phyloP scores from a whole-genome alignment of 2,888 invertebrate genomes.

The Caenorhabditis sp. region DNA sequence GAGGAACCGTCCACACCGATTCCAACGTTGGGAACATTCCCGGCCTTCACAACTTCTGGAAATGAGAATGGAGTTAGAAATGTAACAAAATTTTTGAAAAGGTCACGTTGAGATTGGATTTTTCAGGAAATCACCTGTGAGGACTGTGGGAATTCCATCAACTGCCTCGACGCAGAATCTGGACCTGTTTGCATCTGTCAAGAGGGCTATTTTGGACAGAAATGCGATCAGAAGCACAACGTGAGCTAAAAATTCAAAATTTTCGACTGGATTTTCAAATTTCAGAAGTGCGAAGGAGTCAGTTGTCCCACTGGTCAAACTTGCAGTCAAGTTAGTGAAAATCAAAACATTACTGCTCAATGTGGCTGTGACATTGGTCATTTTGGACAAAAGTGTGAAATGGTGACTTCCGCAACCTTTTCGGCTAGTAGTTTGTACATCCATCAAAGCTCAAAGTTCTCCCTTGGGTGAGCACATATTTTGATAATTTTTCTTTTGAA shows the following conservation, averaged over 20 bases:
- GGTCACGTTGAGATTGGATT: not conserved
- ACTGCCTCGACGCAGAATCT: slow-evolving; percentile 65
- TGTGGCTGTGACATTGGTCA: slow-evolving; percentile 67
- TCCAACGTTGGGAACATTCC: slow-evolving; percentile 35
- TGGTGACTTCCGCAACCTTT: slow-evolving; percentile 72
- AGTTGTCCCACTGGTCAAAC: slow-evolving; percentile 51
- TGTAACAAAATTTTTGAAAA: slow-evolving; percentile 5
- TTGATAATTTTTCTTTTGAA: not conserved
- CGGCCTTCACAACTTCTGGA: slow-evolving; percentile 28
- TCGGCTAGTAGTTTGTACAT: slow-evolving; percentile 71
- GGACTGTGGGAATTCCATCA: slow-evolving; percentile 64
- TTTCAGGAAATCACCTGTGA: slow-evolving; percentile 66
- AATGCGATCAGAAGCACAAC: slow-evolving; percentile 64
- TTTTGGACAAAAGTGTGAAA: slow-evolving; percentile 69
- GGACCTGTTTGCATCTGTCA: slow-evolving; percentile 70
- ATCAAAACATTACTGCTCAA: slow-evolving; percentile 42
- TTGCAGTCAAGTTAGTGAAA: slow-evolving; percentile 48
- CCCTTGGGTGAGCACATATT: slow-evolving; percentile 65
- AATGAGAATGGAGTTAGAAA: not conserved
- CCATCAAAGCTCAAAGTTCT: slow-evolving; percentile 72
- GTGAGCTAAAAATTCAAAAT: slow-evolving; percentile 33
- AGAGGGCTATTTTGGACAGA: slow-evolving; percentile 65
- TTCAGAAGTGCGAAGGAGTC: slow-evolving; percentile 61
- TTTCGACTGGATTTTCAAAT: not conserved
- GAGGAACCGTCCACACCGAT: slow-evolving; percentile 29